Base-by-base conservation (phyloP, 2,888 invertebrate species). In the Tinea trinotella region DNA sequence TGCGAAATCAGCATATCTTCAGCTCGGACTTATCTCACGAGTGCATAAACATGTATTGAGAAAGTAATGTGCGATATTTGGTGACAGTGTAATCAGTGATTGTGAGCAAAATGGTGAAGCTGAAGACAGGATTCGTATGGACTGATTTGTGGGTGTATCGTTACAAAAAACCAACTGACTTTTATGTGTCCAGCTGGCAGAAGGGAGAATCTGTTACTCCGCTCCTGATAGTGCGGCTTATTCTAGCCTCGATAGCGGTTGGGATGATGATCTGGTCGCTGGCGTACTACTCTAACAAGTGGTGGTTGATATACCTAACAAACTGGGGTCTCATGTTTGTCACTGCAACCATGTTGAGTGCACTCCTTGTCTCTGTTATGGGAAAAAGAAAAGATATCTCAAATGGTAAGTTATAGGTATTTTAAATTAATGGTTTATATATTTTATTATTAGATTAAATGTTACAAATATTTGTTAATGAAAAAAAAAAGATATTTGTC, bases 71-170 rank as follows among this genome's bases (percentile, higher is more conserved):
- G 46, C 19, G 10, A 17, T 3, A n/a, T 40, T 40, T 7, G 2
- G 46, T 46, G 46, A 46, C 19, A 46, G 20, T 50, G 36, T 35
- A 10, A n/a, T n/a, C n/a, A n/a, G n/a, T n/a, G n/a, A n/a, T n/a
- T n/a, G n/a, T n/a, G n/a, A n/a, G n/a, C 55, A 76, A 72, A 66
- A 84, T 83, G 81, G 76, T 83, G 66, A 82, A 82, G 75, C 70
- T 73, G 66, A 68, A 78, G 73, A 68, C 75, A 71, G 62, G 63
- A 58, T 59, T 75, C 3, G 60, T 70, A 46, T 56, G 76, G 13
- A 71, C 80, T 59, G 70, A 74, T 55, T 62, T 80, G 55, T 83
- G 83, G 84, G 80, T 85, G 59, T 65, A 74, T 4, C 66, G 70
- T 9, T 67, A 77, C 59, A 80, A 77, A 18, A 73, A 63, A 60